Evolutionary conservation across 1,140 invertebrate genomes (phyloP), one percentile per base, ranked within the genome.

Genomic region (Drosophila nannoptera): DNA sequence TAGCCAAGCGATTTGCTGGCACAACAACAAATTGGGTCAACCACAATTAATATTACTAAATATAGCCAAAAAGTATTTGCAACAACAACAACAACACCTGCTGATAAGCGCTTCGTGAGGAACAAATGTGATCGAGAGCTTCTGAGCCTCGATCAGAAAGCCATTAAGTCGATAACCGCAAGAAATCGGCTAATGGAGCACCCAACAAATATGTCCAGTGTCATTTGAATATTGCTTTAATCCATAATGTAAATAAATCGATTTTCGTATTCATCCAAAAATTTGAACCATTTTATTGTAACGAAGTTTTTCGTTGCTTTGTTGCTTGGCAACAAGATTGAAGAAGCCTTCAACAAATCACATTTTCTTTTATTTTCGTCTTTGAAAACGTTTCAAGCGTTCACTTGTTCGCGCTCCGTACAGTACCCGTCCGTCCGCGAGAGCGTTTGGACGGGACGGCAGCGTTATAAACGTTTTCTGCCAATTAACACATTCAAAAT

Each of bases 41-140:
- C 77, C 73, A 72, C 77, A 81, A 81, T 82, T 69, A 77, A 81
- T 81, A 81, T 56, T 69, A 73, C 77, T 81, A 81, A 81, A 81
- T 73, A 81, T 74, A 81, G 78, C 60, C 58, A 43, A 43, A 42
- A 68, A 55, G 46, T 73, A 72, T 67, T 66, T 59, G 45, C 40
- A 52, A 7, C 29, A 53, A 31, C 49, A 12, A 50, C 35, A 65
- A 16, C 8, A 63, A 60, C 32, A 63, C 62, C 58, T 31, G 31
- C 36, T 22, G 22, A 22, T 22, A 22, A 22, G 22, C 22, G 1
- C 22, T 22, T 1, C 1, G 1, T 22, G 22, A 22, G 22, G 22
- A 22, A 22, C 22, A 22, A 22, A 22, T 22, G 22, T 22, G 22
- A 22, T 22, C 22, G 49, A 35, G n/a, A 42, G 48, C 40, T 40